A percentile compares a stretch with the other conserved stretches of the same genome.
phyloP scores from a whole-genome alignment of 2,113 vertebrate species.

The Phainopepla nitens region DNA sequence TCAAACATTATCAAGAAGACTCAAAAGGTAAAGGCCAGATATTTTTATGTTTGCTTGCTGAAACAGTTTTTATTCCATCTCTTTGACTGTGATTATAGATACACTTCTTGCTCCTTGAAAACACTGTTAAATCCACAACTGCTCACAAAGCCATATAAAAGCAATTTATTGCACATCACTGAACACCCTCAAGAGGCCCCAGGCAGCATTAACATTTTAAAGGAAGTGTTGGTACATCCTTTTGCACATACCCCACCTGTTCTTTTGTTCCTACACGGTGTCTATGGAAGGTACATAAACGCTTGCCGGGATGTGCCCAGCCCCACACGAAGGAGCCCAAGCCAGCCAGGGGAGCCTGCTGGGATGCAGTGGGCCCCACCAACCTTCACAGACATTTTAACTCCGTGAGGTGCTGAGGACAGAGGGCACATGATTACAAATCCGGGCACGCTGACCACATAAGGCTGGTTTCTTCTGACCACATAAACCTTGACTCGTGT shows the following conservation, averaged over 20 bases:
- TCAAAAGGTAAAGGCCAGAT: constrained; percentile 29
- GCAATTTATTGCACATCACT: constrained; percentile 3
- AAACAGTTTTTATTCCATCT: neutral
- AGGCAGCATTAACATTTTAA: neutral
- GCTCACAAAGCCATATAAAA: neutral
- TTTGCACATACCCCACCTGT: neutral
- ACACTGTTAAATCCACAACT: constrained; percentile 9
- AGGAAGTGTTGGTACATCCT: neutral
- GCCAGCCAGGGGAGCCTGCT: neutral
- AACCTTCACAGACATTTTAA: neutral
- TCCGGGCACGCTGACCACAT: neutral
- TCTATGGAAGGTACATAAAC: neutral
- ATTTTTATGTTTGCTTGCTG: neutral
- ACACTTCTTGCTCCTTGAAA: constrained; percentile 14
- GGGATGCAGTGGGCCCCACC: accelerated
- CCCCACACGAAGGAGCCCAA: neutral
- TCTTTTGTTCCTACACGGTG: neutral
- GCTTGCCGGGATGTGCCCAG: neutral
- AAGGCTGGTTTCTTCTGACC: neutral
- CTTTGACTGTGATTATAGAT: neutral
- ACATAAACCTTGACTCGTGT: neutral
- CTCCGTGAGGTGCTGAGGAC: neutral
- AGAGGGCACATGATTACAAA: neutral
- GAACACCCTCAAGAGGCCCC: neutral
- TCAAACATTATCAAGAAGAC: neutral